Conservation (phyloP, 2,888 invertebrate species). For the Parasteatoda lunata region DNA sequence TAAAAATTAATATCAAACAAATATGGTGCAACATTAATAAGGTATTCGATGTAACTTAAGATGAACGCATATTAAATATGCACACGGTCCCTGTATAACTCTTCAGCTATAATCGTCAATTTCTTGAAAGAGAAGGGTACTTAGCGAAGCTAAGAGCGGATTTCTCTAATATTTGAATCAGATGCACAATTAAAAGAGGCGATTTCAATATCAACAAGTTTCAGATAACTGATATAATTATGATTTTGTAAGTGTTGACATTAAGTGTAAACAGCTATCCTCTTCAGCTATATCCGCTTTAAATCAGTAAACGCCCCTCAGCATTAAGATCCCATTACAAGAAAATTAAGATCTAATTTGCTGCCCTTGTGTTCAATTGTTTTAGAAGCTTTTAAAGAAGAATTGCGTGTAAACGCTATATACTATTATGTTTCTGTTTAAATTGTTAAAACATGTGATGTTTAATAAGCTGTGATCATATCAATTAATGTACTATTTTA, state of each 20-base stretch:
- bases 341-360: constrained; percentile 30
- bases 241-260: constrained; percentile 33
- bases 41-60: too few species aligned
- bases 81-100: constrained; percentile 20
- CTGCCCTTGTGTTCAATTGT: not conserved
- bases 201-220: constrained; percentile 61
- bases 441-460: too few species aligned
- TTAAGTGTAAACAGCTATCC: constrained; percentile 2
- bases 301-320: constrained; percentile 14
- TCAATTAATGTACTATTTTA: too few species aligned
- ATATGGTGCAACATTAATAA: too few species aligned
- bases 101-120: constrained; percentile 40
- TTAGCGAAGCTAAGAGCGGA: constrained; percentile 43
- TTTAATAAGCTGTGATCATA: too few species aligned
- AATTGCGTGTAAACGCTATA: too few species aligned
- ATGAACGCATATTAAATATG: constrained; percentile 5
- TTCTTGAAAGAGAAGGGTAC: constrained; percentile 43
- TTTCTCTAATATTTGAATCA: constrained; percentile 51
- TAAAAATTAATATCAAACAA: too few species aligned
- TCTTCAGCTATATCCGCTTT: constrained; percentile 14
- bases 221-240: constrained; percentile 65
- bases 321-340: constrained; percentile 44
- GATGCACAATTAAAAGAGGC: constrained; percentile 47
- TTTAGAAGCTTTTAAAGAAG: not conserved
- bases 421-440: too few species aligned